These are phyloP conservation scores for Talpa occidentalis DNA, from an alignment of 2,113 vertebrate species.

Conservation along the genomic window DNA sequence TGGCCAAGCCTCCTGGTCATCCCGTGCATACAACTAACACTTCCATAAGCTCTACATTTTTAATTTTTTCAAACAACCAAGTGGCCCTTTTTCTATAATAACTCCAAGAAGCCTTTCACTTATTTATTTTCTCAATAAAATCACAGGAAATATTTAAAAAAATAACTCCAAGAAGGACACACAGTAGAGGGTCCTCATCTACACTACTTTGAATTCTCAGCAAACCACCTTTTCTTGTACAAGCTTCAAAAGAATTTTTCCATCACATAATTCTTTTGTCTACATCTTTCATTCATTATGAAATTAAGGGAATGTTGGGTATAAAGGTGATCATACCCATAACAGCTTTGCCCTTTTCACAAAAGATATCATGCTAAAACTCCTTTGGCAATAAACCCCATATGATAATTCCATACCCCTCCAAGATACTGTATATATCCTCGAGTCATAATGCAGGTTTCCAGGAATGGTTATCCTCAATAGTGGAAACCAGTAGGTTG, in stretches of 20 bases:
- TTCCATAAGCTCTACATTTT: constrained; percentile 2
- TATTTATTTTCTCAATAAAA: too few species aligned
- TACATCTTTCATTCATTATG: not conserved
- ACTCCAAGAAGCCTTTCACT: constrained; percentile 18
- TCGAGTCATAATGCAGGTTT: not conserved
- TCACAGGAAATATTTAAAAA: too few species aligned
- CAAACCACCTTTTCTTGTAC: constrained; percentile 29
- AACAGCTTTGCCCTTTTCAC: not conserved
- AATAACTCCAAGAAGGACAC: not conserved
- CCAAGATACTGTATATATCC: not conserved
- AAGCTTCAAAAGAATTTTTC: constrained; percentile 7
- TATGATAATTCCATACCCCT: not conserved
- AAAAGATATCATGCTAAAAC: not conserved
- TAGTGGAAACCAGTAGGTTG: not conserved
- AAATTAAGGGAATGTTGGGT: not conserved
- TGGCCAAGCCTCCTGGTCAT: not conserved
- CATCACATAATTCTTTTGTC: not conserved
- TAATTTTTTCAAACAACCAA: not conserved
- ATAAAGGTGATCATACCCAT: not conserved
- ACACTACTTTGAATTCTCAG: not conserved
- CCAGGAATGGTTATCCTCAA: not conserved
- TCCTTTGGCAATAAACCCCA: not conserved
- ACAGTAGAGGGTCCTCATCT: not conserved
- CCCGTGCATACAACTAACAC: not conserved
- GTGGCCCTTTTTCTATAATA: not conserved